phyloP scores from a whole-genome alignment of 2,888 invertebrate species.

The Parascotia fuliginaria region DNA sequence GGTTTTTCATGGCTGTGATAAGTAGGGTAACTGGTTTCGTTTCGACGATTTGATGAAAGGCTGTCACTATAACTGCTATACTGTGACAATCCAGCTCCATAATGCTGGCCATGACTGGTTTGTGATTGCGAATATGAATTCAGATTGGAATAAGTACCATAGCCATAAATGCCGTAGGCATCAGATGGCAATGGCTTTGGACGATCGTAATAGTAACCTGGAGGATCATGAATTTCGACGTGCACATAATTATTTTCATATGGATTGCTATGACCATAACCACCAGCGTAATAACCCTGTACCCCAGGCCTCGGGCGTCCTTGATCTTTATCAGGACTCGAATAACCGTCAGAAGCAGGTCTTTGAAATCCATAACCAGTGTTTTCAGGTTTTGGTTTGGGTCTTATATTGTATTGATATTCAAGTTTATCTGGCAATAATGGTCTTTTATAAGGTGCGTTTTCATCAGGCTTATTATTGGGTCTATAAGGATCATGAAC shows the following conservation, averaged over 20 bases:
- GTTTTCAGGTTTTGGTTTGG: slow-evolving; percentile 61
- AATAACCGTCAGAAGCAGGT: slow-evolving; percentile 40
- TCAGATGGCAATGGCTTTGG: slow-evolving; percentile 41
- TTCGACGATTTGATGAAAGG: slow-evolving; percentile 25
- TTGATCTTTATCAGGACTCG: slow-evolving; percentile 47
- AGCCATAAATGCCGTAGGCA: slow-evolving; percentile 55
- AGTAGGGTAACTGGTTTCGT: slow-evolving; percentile 5
- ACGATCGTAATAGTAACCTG: slow-evolving; percentile 61
- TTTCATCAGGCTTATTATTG: slow-evolving; percentile 41
- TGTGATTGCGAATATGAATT: slow-evolving; percentile 55
- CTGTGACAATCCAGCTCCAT: slow-evolving; percentile 45
- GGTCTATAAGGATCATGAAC: slow-evolving; percentile 54
- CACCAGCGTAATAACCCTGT: slow-evolving; percentile 25
- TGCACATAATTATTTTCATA: slow-evolving; percentile 68
- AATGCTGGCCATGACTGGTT: slow-evolving; percentile 38
- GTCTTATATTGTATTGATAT: slow-evolving; percentile 69
- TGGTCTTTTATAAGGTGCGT: slow-evolving; percentile 40
- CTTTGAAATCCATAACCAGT: slow-evolving; percentile 22
- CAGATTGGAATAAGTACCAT: slow-evolving; percentile 58
- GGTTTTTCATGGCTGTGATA: slow-evolving; percentile 15
- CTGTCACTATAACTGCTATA: slow-evolving; percentile 27
- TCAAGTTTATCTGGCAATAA: slow-evolving; percentile 63
- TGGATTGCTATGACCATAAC: slow-evolving; percentile 66
- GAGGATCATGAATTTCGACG: slow-evolving; percentile 74
- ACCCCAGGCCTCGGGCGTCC: slow-evolving; percentile 27